Percentiles rank a stretch among this genome's conserved stretches.
Evolutionary conservation across 2,797 vertebrate genomes (phyloP).

Genomic region (Leptodactylus fallax): DNA sequence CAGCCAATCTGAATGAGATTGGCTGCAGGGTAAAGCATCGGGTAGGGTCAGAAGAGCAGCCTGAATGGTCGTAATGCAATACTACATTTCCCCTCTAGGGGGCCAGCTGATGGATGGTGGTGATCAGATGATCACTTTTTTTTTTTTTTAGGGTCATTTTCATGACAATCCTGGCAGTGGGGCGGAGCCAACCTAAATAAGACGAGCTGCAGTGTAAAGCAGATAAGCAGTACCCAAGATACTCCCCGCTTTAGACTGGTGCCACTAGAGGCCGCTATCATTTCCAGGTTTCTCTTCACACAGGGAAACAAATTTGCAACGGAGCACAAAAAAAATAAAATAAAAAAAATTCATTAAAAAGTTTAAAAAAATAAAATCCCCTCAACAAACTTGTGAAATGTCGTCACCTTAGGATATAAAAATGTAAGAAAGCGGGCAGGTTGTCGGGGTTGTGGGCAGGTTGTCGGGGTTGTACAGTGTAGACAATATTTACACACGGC

Average conservation of each 20-base stretch:
- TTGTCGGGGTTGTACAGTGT: constrained; percentile 41
- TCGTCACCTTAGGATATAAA: neutral
- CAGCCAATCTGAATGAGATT: neutral
- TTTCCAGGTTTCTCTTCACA: constrained; percentile 14
- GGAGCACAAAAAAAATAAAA: no score
- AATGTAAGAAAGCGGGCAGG: constrained; percentile 61
- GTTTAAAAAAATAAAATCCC: neutral
- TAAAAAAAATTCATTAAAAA: neutral
- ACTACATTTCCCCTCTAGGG: neutral
- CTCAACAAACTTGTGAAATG: neutral
- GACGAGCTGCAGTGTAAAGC: no score
- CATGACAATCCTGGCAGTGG: no score
- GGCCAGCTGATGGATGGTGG: no score
- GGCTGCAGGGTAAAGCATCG: neutral
- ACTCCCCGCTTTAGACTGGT: no score
- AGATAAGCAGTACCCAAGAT: no score
- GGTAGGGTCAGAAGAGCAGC: neutral
- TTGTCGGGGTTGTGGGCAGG: constrained; percentile 16
- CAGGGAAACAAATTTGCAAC: neutral
- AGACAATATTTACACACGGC: constrained; percentile 61
- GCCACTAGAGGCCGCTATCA: no score
- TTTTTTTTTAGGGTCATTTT: no score
- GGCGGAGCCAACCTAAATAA: no score
- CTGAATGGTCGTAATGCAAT: neutral
- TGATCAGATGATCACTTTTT: no score